phyloP scores from a whole-genome alignment of 2,888 invertebrate species.

The Caenorhabditis macrosperma region DNA sequence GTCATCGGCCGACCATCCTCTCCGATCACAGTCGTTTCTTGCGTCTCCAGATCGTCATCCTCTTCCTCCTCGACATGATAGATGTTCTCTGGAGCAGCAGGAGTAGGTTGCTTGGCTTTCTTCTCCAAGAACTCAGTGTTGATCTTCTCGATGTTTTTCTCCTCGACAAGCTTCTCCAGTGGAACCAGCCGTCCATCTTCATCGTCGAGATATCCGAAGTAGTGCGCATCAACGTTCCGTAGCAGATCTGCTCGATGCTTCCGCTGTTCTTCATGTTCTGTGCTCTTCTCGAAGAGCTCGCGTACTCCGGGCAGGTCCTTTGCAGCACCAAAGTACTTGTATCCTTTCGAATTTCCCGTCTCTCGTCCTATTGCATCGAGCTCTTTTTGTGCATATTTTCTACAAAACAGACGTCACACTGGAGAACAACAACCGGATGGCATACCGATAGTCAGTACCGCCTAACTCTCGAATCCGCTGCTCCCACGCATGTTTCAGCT shows the following conservation, averaged over 20 bases:
- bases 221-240: slow-evolving; percentile 98
- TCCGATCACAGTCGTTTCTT: slow-evolving; percentile 76
- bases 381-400: slow-evolving; percentile 81
- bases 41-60: slow-evolving; percentile 79
- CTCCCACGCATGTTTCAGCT: slow-evolving; percentile 91
- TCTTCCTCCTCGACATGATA: slow-evolving; percentile 71
- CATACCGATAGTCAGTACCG: slow-evolving; percentile 87
- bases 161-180: slow-evolving; percentile 84
- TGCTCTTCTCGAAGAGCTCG: slow-evolving; percentile 92
- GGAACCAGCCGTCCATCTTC: slow-evolving; percentile 96
- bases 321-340: slow-evolving; percentile 86
- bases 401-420: slow-evolving; percentile 53
- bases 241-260: slow-evolving; percentile 96
- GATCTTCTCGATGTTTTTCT: slow-evolving; percentile 74
- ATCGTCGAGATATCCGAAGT: slow-evolving; percentile 95
- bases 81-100: slow-evolving; percentile 74
- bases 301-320: slow-evolving; percentile 94
- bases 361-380: slow-evolving; percentile 95
- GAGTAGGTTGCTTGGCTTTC: slow-evolving; percentile 65
- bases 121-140: slow-evolving; percentile 57
- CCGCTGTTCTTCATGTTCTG: slow-evolving; percentile 83
- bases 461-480: slow-evolving; percentile 94
- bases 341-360: slow-evolving; percentile 97
- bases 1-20: slow-evolving; percentile 78
- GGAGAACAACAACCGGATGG: slow-evolving; percentile 7